These are phyloP conservation scores for Stegophylla sp. DNA, from an alignment of 2,888 invertebrate species.

Conservation along the genomic window DNA sequence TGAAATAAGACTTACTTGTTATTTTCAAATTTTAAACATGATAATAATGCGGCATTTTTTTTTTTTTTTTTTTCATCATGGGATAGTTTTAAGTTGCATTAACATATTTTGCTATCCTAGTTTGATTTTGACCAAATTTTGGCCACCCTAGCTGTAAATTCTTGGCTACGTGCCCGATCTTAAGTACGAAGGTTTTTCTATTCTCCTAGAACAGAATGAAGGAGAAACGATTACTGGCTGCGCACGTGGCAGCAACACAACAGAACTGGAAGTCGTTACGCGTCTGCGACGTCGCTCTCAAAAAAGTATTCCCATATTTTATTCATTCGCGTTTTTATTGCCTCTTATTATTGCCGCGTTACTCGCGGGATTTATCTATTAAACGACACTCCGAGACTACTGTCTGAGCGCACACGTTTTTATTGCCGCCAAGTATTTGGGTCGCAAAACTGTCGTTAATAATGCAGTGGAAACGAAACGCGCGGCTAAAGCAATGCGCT, in stretches of 20 bases:
- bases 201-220: neutral
- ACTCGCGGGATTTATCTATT: neutral
- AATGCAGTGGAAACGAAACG: neutral
- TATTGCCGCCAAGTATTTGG: constrained; percentile 20
- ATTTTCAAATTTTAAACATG: too few species aligned
- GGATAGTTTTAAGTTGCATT: too few species aligned
- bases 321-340: neutral
- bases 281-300: neutral
- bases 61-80: too few species aligned
- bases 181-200: neutral
- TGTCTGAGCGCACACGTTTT: too few species aligned
- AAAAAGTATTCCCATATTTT: neutral
- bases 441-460: neutral
- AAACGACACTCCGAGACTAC: neutral
- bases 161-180: too few species aligned
- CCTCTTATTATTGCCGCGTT: too few species aligned
- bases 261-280: too few species aligned
- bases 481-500: neutral
- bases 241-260: neutral
- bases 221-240: neutral
- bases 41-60: too few species aligned
- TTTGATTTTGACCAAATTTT: too few species aligned
- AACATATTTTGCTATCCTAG: too few species aligned
- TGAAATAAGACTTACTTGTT: too few species aligned
- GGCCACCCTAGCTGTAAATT: too few species aligned